Base-by-base conservation (phyloP, 2,888 invertebrate species). In the Phyllotreta striolata region DNA sequence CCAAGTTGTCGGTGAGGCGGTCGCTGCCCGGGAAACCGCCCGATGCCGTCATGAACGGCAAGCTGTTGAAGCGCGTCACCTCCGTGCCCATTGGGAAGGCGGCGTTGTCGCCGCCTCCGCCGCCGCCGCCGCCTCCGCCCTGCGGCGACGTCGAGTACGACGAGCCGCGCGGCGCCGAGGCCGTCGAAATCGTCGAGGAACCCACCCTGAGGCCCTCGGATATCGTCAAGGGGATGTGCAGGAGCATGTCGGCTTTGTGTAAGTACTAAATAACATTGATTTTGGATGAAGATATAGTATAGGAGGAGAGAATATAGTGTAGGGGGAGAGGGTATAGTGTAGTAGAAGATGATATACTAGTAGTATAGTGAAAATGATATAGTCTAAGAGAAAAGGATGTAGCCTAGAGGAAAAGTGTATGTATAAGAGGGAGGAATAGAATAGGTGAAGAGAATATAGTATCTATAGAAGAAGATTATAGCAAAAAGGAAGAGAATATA, bases 101-200 rank as follows among this genome's bases (percentile, higher is more conserved):
- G 79, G 55, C 85, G 76, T 71, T 90, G 0, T 89, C 90, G 0
- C 91, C 90, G 0, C 91, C 91, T 0, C 91, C 91, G 0, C 91
- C 91, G 0, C 87, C 90, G 10, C 89, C 89, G 0, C 64, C 63
- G 34, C 64, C 62, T 6, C 66, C 66, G 13, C 12, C 43, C 3
- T 14, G n/a, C 34, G 12, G 14, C 10, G 69, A 68, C 6, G 70
- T 69, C 41, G 74, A 74, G 4, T 24, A 24, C 34, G 77, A 77
- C 34, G 78, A 79, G 64, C 77, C 78, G 0, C 68, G 78, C 34
- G 79, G 78, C 1, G 76, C 78, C 1, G 80, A 80, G 70, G 82
- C 83, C 8, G 80, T 86, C 24, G 88, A 85, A 55, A 87, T 89
- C 46, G 77, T 89, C 2, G 90, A 89, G 71, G 90, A 90, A 76